These are phyloP conservation scores for Polypterus senegalus DNA, from an alignment of 2,113 vertebrate genomes.

Conservation along the genomic window DNA sequence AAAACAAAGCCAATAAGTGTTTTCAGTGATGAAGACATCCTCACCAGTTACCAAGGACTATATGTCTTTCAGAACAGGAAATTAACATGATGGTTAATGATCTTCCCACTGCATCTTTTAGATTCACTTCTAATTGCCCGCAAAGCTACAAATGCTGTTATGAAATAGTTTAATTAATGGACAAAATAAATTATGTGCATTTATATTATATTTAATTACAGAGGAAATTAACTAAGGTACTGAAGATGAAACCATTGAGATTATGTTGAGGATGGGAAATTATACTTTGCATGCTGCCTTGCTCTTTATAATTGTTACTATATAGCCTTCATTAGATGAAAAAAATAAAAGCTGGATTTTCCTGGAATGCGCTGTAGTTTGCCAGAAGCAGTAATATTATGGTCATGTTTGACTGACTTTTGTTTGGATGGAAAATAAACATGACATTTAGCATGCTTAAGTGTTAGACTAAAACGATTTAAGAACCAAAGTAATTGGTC, in stretches of 20 bases:
- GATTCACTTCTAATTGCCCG: slow-evolving; percentile 53
- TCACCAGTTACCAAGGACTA: too few relatives aligned
- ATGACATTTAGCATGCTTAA: too few relatives aligned
- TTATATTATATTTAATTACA: slow-evolving; percentile 44
- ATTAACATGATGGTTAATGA: too few relatives aligned
- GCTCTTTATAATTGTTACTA: slow-evolving; percentile 43
- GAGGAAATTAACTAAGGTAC: slow-evolving; percentile 48
- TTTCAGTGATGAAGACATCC: too few relatives aligned
- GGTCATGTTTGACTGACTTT: slow-evolving; percentile 41
- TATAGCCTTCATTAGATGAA: slow-evolving; percentile 48
- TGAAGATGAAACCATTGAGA: slow-evolving; percentile 38
- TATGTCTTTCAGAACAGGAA: too few relatives aligned
- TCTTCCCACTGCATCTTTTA: too few relatives aligned
- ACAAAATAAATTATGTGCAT: slow-evolving; percentile 41
- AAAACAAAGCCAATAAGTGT: too few relatives aligned
- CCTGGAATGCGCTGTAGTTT: slow-evolving; percentile 33
- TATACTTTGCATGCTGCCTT: slow-evolving; percentile 40
- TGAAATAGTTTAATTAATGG: slow-evolving; percentile 52
- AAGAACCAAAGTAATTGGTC: too few relatives aligned
- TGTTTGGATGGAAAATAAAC: slow-evolving; percentile 27
- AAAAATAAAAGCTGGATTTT: slow-evolving; percentile 29
- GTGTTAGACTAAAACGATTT: too few relatives aligned
- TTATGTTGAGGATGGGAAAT: slow-evolving; percentile 41
- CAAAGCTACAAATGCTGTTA: slow-evolving; percentile 40
- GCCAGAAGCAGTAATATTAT: slow-evolving; percentile 42